Base-by-base conservation (phyloP, 2,113 vertebrate species). In the Esox niger region DNA sequence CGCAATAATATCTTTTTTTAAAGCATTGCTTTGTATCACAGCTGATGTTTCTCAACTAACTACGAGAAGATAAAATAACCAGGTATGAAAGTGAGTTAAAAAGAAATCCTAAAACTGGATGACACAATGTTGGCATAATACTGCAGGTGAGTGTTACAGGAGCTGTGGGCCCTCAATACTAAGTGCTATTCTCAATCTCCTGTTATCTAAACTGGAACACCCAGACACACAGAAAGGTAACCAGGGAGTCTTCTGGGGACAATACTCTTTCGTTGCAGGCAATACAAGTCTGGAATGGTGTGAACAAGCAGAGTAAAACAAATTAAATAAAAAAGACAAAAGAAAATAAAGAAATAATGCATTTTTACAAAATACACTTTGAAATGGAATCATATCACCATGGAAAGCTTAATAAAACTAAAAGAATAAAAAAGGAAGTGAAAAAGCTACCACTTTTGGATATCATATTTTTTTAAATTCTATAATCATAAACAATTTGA, bases 231-330 rank as follows among this genome's bases (percentile, higher is more conserved):
- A 75, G 73, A 5, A 43, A 43, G 15, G 38, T 43, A 43, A 15
- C 17, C 38, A 17, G 38, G 3, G 3, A 4, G n/a, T 61, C 9
- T 70, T 81, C 46, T 27, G 66, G 79, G 81, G 85, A 84, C 88
- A 88, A 88, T 83, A 87, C 88, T 89, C 64, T 78, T 83, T 78
- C 71, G 60, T 68, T 79, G 13, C 38, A 79, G 76, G 69, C 81
- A 83, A 90, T 81, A 84, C 84, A 82, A 78, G 68, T 85, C 79
- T 86, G 86, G 87, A 92, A 90, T 89, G 90, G 82, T 88, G 83
- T 85, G 78, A 82, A 85, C 82, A 76, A 82, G 79, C 83, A 86
- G 71, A 82, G 79, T 70, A 83, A 86, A 86, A 80, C 73, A 26
- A 46, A 62, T 27, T 10, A 79, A 71, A 86, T 78, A 79, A 84